Percentiles rank a stretch among this genome's conserved stretches.
Evolutionary conservation across 2,113 vertebrate species (phyloP).

Genomic region (Sclerurus mexicanus): DNA sequence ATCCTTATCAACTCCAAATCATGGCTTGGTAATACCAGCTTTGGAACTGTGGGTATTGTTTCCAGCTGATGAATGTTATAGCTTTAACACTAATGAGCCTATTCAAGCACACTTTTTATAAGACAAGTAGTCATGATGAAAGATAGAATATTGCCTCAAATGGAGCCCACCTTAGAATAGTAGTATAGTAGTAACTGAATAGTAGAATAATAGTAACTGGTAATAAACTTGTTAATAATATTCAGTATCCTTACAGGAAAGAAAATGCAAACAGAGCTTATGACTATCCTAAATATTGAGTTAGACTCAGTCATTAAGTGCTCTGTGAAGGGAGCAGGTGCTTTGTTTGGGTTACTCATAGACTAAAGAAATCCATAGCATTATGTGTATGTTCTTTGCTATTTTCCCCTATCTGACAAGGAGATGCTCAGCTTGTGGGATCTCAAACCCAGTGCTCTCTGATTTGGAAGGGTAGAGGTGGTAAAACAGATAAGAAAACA

Average conservation of each 20-base stretch:
- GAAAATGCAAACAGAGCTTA: not conserved
- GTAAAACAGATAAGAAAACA: not conserved
- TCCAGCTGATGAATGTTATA: not conserved
- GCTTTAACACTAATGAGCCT: not conserved
- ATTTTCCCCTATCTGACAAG: not conserved
- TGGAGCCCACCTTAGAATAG: not conserved
- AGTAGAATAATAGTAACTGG: not conserved
- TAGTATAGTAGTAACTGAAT: not conserved
- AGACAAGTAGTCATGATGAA: not conserved
- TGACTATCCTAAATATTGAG: not conserved
- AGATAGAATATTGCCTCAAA: not conserved
- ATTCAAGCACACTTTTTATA: not conserved
- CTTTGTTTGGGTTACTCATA: not conserved
- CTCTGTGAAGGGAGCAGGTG: not conserved
- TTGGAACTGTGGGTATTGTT: not conserved
- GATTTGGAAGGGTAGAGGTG: not conserved
- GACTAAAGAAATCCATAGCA: not conserved
- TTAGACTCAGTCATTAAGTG: not conserved
- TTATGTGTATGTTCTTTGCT: not conserved
- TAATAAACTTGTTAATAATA: not conserved
- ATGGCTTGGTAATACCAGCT: not conserved
- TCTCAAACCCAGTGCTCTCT: not conserved
- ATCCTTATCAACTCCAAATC: not conserved
- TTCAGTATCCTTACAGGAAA: not conserved
- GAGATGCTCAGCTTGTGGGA: not conserved